Evolutionary conservation across 2,113 vertebrate species (phyloP).

Genomic region (Tetraodon nigroviridis): DNA sequence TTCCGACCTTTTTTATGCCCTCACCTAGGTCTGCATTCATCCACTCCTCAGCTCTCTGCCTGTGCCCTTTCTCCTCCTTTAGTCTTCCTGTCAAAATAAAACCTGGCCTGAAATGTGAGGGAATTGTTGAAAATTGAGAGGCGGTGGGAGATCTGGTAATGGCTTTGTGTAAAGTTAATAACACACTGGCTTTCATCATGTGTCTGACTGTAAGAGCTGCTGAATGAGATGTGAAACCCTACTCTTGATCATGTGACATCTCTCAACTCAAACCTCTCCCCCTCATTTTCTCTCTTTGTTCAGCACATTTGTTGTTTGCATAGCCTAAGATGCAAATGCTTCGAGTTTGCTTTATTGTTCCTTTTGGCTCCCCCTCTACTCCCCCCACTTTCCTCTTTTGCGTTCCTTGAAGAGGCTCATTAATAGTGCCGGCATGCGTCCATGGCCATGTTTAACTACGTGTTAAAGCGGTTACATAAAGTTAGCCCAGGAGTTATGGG

Average conservation of each 20-base stretch:
- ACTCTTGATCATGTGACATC: background rate
- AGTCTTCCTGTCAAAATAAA: conserved; percentile 36
- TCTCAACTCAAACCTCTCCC: background rate
- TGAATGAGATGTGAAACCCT: background rate
- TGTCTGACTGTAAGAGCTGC: too few species aligned
- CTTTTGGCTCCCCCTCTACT: conserved; percentile 22
- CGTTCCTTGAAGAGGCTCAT: conserved; percentile 8
- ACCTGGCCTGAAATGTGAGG: conserved; percentile 1
- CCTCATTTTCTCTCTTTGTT: conserved; percentile 5
- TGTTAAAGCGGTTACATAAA: conserved; percentile 43
- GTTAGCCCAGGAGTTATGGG: conserved; percentile 43
- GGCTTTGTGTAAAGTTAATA: background rate
- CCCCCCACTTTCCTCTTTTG: conserved; percentile 10
- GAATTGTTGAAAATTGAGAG: too few species aligned
- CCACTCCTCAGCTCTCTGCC: conserved; percentile 31
- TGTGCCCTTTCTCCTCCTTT: conserved; percentile 26
- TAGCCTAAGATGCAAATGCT: conserved; percentile 47
- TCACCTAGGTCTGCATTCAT: conserved; percentile 43
- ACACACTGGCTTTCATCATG: too few species aligned
- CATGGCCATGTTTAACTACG: conserved; percentile 9
- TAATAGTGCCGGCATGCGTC: conserved; percentile 13
- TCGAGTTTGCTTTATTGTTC: conserved; percentile 36
- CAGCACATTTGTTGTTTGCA: conserved; percentile 17
- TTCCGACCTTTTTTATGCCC: conserved; percentile 39
- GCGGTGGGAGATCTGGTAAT: too few species aligned